phyloP scores from a whole-genome alignment of 2,113 vertebrate species.

The Lathamus discolor region DNA sequence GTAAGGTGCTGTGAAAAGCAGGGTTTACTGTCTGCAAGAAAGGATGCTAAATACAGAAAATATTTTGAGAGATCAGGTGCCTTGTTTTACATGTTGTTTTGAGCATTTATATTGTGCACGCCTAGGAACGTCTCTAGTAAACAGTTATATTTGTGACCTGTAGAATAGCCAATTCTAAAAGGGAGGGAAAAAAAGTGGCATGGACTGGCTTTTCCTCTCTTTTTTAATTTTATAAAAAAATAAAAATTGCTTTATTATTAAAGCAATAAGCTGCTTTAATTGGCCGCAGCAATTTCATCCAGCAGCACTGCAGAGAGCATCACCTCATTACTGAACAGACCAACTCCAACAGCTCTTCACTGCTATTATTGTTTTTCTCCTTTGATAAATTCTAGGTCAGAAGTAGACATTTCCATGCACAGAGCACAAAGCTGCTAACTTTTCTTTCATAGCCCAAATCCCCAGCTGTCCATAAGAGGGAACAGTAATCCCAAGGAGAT shows the following conservation, averaged over 20 bases:
- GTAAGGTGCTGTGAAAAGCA: background rate
- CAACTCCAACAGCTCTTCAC: background rate
- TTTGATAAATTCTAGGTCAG: slow-evolving; percentile 29
- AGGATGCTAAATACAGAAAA: background rate
- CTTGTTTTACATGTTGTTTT: background rate
- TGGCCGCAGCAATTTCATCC: background rate
- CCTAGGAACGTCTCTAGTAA: background rate
- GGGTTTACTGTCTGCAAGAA: fast-evolving
- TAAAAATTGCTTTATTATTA: background rate
- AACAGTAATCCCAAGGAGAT: background rate
- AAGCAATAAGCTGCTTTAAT: background rate
- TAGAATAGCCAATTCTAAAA: background rate
- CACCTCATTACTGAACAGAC: slow-evolving; percentile 16
- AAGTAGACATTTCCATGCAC: background rate
- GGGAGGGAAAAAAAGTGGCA: background rate
- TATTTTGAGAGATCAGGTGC: background rate
- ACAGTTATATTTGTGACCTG: background rate
- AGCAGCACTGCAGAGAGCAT: background rate
- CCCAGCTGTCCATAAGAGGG: background rate
- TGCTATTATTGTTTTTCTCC: background rate
- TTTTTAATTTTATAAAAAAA: background rate
- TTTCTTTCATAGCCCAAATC: background rate
- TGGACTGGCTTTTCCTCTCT: background rate
- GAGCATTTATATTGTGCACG: background rate
- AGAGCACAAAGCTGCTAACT: background rate